A percentile compares a stretch with the other conserved stretches of the same genome.
Conservation (phyloP, 2,797 vertebrate species). For the Heteromormyrus szaboi region DNA sequence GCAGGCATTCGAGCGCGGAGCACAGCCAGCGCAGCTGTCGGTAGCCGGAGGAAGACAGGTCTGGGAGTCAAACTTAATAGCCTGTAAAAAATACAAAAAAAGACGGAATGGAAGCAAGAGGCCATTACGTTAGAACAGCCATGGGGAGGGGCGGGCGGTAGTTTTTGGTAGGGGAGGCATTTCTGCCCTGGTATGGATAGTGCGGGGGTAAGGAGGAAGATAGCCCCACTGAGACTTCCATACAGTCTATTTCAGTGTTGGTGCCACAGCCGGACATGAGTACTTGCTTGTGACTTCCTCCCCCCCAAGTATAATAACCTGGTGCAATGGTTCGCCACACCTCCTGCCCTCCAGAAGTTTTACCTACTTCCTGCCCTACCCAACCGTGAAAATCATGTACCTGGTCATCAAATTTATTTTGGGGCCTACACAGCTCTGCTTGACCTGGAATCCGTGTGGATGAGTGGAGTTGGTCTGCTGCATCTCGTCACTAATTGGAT, state of each 20-base stretch:
- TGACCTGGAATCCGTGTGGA: neutral
- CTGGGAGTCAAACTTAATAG: conserved; percentile 79
- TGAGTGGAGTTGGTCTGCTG: neutral
- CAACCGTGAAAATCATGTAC: neutral
- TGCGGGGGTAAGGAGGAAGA: neutral
- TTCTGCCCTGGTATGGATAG: conserved; percentile 24
- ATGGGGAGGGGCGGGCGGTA: neutral
- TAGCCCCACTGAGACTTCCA: neutral
- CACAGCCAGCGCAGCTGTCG: conserved; percentile 85
- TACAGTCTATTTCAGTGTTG: neutral
- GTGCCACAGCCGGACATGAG: neutral
- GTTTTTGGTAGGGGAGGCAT: conserved; percentile 11
- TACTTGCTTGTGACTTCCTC: neutral
- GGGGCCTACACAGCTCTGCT: neutral
- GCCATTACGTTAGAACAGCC: conserved; percentile 41
- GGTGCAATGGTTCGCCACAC: neutral
- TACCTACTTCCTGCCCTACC: neutral
- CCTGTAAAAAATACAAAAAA: conserved; percentile 58
- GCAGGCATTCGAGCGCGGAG: conserved; percentile 84
- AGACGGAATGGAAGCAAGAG: conserved; percentile 38
- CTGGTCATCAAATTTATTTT: neutral
- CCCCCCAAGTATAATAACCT: neutral
- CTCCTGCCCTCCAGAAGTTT: neutral
- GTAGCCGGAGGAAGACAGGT: conserved; percentile 79
- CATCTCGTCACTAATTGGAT: neutral